phyloP scores from a whole-genome alignment of 2,888 invertebrate species.

The Tridacna gigas region DNA sequence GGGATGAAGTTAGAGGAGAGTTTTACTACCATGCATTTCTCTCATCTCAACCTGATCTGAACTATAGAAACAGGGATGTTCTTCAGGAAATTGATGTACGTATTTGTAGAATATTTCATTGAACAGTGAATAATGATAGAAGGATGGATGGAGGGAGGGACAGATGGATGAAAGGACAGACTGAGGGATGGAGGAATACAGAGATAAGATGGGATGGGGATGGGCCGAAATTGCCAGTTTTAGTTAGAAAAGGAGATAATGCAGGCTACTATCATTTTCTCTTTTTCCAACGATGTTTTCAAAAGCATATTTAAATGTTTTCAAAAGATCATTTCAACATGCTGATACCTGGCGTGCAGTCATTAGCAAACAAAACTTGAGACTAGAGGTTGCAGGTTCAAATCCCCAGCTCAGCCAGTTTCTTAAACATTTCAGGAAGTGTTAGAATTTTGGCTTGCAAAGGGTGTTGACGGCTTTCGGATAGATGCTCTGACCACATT shows the following conservation, averaged over 20 bases:
- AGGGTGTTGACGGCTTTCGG: conserved; percentile 95
- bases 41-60: conserved; percentile 90
- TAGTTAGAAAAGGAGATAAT: background rate
- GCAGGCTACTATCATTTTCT: background rate
- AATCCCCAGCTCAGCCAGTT: too few species aligned
- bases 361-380: too few species aligned
- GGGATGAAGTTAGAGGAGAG: conserved; percentile 88
- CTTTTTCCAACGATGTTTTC: background rate
- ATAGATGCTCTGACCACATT: conserved; percentile 91
- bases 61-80: conserved; percentile 89
- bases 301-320: too few species aligned
- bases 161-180: too few species aligned
- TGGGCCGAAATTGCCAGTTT: too few species aligned
- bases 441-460: conserved; percentile 89
- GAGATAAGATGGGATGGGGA: too few species aligned
- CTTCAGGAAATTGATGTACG: conserved; percentile 78
- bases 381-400: too few species aligned
- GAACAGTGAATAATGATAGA: too few species aligned
- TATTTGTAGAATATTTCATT: background rate
- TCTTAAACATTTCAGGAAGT: conserved; percentile 86
- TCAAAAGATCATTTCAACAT: too few species aligned
- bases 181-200: too few species aligned
- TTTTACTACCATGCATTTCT: conserved; percentile 93
- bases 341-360: too few species aligned
- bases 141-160: too few species aligned